Conservation (phyloP, 2,113 vertebrate species). For the Sander lucioperca region DNA sequence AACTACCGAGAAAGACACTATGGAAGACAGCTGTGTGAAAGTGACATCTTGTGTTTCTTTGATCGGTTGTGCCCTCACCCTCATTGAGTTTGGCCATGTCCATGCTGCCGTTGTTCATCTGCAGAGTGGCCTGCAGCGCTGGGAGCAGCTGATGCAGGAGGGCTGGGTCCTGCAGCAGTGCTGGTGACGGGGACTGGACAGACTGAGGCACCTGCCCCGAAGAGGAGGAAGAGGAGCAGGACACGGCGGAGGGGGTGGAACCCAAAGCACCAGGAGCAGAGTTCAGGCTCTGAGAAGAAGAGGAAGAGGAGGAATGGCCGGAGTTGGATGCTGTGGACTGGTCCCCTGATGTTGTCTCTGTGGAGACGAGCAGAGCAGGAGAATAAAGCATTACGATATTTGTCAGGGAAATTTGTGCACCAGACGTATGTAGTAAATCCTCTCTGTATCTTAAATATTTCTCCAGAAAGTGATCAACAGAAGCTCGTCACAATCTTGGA, state of each 20-base stretch:
- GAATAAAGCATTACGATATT: not conserved
- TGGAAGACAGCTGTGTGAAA: not conserved
- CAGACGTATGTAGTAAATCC: not conserved
- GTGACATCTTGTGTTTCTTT: not conserved
- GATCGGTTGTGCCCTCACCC: slow-evolving; percentile 83
- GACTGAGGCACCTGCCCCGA: slow-evolving; percentile 89
- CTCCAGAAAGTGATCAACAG: not conserved
- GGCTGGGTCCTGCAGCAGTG: slow-evolving; percentile 97
- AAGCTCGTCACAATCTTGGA: not conserved
- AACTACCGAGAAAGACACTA: too few species aligned
- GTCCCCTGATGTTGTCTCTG: slow-evolving; percentile 92
- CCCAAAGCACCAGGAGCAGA: slow-evolving; percentile 58
- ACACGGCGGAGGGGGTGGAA: slow-evolving; percentile 66
- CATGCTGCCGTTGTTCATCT: slow-evolving; percentile 97
- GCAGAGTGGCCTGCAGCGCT: slow-evolving; percentile 96
- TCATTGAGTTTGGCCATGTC: slow-evolving; percentile 99
- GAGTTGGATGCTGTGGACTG: slow-evolving; percentile 87
- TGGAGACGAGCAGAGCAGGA: not conserved
- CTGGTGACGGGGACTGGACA: slow-evolving; percentile 90
- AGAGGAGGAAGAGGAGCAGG: slow-evolving; percentile 85
- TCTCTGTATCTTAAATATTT: not conserved
- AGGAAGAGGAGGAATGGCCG: slow-evolving; percentile 84
- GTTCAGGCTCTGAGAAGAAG: slow-evolving; percentile 86
- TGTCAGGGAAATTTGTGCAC: not conserved
- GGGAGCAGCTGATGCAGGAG: slow-evolving; percentile 97